Conservation (phyloP, 2,113 vertebrate genomes). For the Festucalex cinctus region DNA sequence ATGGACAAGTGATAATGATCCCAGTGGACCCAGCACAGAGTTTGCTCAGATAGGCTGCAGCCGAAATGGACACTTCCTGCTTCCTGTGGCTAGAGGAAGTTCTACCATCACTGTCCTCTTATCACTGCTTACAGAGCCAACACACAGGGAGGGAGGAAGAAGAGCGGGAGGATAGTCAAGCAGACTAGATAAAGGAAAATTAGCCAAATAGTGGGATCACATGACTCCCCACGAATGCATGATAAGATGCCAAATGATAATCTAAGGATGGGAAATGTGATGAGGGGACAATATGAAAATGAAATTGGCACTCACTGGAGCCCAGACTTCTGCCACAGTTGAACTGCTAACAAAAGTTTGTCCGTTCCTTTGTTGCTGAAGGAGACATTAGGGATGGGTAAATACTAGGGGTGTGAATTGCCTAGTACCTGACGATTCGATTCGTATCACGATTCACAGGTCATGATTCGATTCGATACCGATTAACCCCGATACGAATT, state of each 20-base stretch:
- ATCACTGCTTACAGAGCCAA: conserved; percentile 66
- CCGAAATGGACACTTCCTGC: conserved; percentile 71
- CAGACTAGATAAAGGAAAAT: conserved; percentile 38
- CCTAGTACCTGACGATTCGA: too few relatives aligned
- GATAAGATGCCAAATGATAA: neutral
- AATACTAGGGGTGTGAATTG: too few relatives aligned
- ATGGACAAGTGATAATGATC: conserved; percentile 18
- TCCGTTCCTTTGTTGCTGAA: neutral
- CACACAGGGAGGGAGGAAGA: conserved; percentile 31
- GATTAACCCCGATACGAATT: too few relatives aligned
- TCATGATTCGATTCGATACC: too few relatives aligned
- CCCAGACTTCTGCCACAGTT: too few relatives aligned
- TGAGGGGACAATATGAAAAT: neutral
- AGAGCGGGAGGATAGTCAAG: conserved; percentile 31
- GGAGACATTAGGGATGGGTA: neutral
- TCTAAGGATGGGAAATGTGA: too few relatives aligned
- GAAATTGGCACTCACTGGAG: neutral
- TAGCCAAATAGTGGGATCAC: neutral
- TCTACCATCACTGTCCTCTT: conserved; percentile 68
- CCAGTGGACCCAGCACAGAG: conserved; percentile 34
- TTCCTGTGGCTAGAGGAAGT: conserved; percentile 68
- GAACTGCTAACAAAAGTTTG: too few relatives aligned
- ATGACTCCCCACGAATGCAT: neutral
- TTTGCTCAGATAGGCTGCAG: conserved; percentile 30
- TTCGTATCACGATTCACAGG: too few relatives aligned